Evolutionary conservation across 2,888 invertebrate genomes (phyloP), one percentile per base, ranked within the genome.

Genomic region (Parnassius mnemosyne): DNA sequence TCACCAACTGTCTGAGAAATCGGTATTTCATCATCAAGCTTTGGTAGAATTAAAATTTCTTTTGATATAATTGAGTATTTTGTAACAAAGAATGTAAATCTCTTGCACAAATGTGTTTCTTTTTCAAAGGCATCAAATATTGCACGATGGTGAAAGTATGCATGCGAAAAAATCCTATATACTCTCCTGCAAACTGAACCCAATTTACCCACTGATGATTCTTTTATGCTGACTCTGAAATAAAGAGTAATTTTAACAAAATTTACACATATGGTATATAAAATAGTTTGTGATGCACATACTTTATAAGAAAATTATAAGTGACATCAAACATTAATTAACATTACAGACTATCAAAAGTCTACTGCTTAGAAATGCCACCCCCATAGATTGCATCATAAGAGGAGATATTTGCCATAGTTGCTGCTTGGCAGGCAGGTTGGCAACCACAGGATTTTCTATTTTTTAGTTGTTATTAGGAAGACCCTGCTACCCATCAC

Each of bases 161-260:
- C 99, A 92, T 99, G 99, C 56, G 99, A 99, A 89, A 99, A 99
- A 84, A 99, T 99, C 92, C 99, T 95, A 87, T 99, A 99, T 2
- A 99, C 99, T 76, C 99, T 94, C 75, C 99, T 94, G 88, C 99
- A 99, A 10, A 99, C 99, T 52, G 99, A 99, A 57, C 99, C 99
- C 76, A 99, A 92, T 91, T 99, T 99, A 57, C 98, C 97, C 69
- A 99, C 98, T 44, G 99, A 99, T 12, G 99, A 98, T 84, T 99
- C 99, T 87, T 99, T 99, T 87, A 99, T 99, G 90, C 97, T 99
- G 61, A 99, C 97, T 85, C 99, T 98, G 89, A 75, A 93, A 92
- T 54, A 55, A 43, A 55, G 58, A 57, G 20, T 20, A 20, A 20
- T 2, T 20, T 2, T 20, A 20, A 20, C 3, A 20, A 16, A 20